Base-by-base conservation (phyloP, 2,888 invertebrate genomes). In the Tiphia femorata region DNA sequence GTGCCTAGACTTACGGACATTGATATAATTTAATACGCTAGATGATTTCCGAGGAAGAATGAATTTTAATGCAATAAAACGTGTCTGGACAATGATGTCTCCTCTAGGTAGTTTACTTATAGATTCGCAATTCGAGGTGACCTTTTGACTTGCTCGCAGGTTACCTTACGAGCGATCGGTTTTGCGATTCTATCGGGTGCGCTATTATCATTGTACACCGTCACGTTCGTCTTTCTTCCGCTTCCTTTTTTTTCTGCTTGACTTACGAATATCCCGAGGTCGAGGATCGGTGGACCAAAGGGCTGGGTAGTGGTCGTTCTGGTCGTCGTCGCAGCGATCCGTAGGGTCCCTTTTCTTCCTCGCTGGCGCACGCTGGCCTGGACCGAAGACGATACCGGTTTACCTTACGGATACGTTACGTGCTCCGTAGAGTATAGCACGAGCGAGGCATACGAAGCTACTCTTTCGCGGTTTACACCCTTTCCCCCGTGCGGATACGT, bases 361-460 rank as follows among this genome's bases (percentile, higher is more conserved):
- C 23, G 21, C n/a, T 48, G 38, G 54, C 20, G 20, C 19, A 20
- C 49, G 49, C 43, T n/a, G n/a, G n/a, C n/a, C n/a, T n/a, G n/a
- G n/a, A n/a, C 50, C 37, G 52, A 60, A 64, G 68, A 67, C 60
- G 67, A 67, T 73, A 73, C 72, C 72, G 71, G 72, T 73, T 73
- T 68, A 59, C 58, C 66, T 70, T 64, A 70, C 62, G 62, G 68
- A 62, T 60, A 64, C 58, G 68, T 72, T 72, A 70, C 67, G 70
- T 73, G 67, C 68, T 60, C 53, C 58, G 61, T 64, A 61, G 33
- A 33, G 70, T 61, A 41, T 55, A 72, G 70, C 70, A 72, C 67
- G 70, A 68, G 68, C 67, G 62, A 66, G 50, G 64, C 67, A 70
- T 67, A 64, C 67, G 65, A 70, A 66, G 73, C 65, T 70, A 72